A percentile compares a stretch with the other conserved stretches of the same genome.
Conservation (phyloP, 2,113 vertebrate species). For the Psammodynastes pulverulentus region DNA sequence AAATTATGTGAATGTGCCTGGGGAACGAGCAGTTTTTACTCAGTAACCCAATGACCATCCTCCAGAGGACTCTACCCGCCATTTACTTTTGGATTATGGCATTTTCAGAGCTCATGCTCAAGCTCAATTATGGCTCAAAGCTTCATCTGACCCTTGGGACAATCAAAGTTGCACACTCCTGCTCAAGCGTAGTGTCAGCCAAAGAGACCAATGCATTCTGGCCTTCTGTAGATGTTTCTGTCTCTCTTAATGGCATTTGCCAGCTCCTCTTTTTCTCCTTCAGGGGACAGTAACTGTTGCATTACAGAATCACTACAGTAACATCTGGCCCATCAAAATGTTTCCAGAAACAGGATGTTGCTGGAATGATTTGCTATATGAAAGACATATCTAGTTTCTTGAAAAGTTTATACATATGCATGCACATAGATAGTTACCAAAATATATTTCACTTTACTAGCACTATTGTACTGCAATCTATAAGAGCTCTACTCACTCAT, state of each 20-base stretch:
- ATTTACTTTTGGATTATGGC: neutral
- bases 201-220: neutral
- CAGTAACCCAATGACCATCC: neutral
- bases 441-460: conserved; percentile 39
- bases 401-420: neutral
- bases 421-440: neutral
- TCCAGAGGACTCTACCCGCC: neutral
- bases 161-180: conserved; percentile 3
- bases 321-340: conserved; percentile 41
- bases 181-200: conserved; percentile 41
- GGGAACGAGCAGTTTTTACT: neutral
- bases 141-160: neutral
- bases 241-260: conserved; percentile 4
- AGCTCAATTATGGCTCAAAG: neutral
- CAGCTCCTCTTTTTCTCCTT: neutral
- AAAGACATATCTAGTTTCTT: conserved; percentile 51
- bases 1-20: neutral
- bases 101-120: neutral
- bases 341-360: conserved; percentile 5
- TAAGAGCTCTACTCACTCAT: conserved; percentile 24
- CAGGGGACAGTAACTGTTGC: conserved; percentile 25
- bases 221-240: neutral
- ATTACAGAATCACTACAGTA: conserved; percentile 9
- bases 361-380: conserved; percentile 26
- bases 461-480: conserved; percentile 27